Base-by-base conservation (phyloP, 2,113 vertebrate genomes). In the Sula dactylatra region DNA sequence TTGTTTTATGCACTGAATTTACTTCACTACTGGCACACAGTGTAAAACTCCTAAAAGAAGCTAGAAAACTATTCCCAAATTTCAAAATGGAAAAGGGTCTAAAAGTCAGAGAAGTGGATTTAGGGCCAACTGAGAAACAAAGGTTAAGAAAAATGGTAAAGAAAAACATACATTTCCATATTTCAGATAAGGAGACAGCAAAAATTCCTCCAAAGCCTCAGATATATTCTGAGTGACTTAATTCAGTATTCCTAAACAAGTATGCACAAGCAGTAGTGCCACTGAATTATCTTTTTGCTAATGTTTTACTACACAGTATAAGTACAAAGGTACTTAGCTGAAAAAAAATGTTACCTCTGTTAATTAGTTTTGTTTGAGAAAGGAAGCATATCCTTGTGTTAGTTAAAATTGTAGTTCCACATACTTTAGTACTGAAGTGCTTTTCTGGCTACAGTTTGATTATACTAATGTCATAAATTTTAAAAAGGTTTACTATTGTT, bases 361-460 rank as follows among this genome's bases (percentile, higher is more conserved):
- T 74, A 88, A 85, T 90, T 93, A 71, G 83, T 95, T 92, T 40
- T 91, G 32, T 45, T 55, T 26, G 27, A 87, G 87, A 93, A 92
- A 76, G 79, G 26, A 89, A 67, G 29, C 61, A 27, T 73, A 79
- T 71, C 36, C 38, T 72, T 55, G 77, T 64, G 50, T 87, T 83
- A 69, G 71, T 92, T 86, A 84, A 86, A 86, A 66, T 16, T 59
- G 29, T 70, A 36, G 40, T 55, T 90, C 44, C n/a, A 40, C 34
- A 9, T 65, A 13, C 56, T 79, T 88, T 42, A 89, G 70, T 72
- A 72, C 13, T 49, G 42, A 65, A 42, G 25, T 4, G 14, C 49
- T 72, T 71, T 65, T 56, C 21, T 86, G 16, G 32, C 26, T 91
- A 55, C 40, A 86, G 70, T 79, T 86, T 93, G 44, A 25, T 22